A percentile compares a stretch with the other conserved stretches of the same genome.
phyloP scores from a whole-genome alignment of 2,113 vertebrate genomes.

The Oenanthe oenanthe region DNA sequence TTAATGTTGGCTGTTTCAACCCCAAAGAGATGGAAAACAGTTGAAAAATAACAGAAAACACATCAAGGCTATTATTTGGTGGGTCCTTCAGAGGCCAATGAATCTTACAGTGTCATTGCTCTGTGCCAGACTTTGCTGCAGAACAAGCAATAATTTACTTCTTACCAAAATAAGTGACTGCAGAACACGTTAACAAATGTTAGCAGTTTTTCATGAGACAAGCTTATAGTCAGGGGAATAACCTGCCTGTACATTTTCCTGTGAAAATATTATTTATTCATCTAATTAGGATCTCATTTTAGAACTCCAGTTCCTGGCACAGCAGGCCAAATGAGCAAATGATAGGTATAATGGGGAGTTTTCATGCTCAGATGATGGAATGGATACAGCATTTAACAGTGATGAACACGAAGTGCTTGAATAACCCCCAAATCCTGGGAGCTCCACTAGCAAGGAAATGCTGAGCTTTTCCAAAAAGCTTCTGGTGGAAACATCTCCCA shows the following conservation, averaged over 20 bases:
- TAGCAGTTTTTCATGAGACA: not conserved
- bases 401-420: accelerated
- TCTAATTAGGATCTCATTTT: not conserved
- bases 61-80: not conserved
- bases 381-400: not conserved
- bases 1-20: constrained; percentile 37
- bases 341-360: not conserved
- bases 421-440: not conserved
- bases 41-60: constrained; percentile 27
- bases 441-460: not conserved
- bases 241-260: not conserved
- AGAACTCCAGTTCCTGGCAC: not conserved
- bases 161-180: not conserved
- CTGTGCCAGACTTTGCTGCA: not conserved
- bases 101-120: not conserved
- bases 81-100: not conserved
- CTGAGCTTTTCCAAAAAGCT: not conserved
- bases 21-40: constrained; percentile 8
- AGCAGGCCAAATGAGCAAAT: constrained; percentile 9
- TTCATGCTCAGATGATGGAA: not conserved
- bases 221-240: not conserved
- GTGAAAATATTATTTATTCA: not conserved
- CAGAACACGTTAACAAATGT: not conserved
- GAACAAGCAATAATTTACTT: not conserved
- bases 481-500: not conserved